A percentile compares a stretch with the other conserved stretches of the same genome.
Conservation (phyloP, 2,888 invertebrate genomes). For the Cacoxenus indagator region DNA sequence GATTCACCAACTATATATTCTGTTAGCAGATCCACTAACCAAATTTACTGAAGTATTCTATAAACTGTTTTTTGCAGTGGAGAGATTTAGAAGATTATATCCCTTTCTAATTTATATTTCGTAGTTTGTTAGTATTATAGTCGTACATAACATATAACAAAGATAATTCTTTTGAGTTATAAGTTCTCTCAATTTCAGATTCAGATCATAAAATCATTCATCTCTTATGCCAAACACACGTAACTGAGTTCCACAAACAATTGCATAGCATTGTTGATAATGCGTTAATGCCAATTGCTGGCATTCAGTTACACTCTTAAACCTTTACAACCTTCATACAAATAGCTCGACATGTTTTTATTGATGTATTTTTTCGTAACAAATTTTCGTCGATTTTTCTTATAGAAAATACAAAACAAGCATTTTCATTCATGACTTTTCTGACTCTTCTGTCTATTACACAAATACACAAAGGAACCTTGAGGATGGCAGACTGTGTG, state of each 20-base stretch:
- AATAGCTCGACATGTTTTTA: slow-evolving; percentile 53
- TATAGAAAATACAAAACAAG: not conserved
- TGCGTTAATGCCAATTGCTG: slow-evolving; percentile 14
- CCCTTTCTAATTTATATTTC: too few relatives aligned
- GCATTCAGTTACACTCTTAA: not conserved
- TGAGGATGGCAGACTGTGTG: slow-evolving; percentile 43
- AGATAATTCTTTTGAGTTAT: not conserved
- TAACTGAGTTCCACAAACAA: not conserved
- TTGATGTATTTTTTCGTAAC: slow-evolving; percentile 50
- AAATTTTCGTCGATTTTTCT: slow-evolving; percentile 6
- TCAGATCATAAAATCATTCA: not conserved
- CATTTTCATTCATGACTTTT: slow-evolving; percentile 40
- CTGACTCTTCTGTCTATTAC: slow-evolving; percentile 34
- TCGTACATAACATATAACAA: too few relatives aligned
- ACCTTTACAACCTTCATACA: slow-evolving; percentile 2
- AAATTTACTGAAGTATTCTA: too few relatives aligned
- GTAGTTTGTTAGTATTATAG: too few relatives aligned
- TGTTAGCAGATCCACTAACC: too few relatives aligned
- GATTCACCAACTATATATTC: too few relatives aligned
- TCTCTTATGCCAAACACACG: not conserved
- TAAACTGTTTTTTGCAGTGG: too few relatives aligned
- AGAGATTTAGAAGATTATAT: too few relatives aligned
- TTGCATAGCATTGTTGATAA: not conserved
- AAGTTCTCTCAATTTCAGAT: not conserved
- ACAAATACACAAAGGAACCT: slow-evolving; percentile 23